These are phyloP conservation scores for Bedellia somnulentella DNA, from an alignment of 2,888 invertebrate species.

Conservation along the genomic window DNA sequence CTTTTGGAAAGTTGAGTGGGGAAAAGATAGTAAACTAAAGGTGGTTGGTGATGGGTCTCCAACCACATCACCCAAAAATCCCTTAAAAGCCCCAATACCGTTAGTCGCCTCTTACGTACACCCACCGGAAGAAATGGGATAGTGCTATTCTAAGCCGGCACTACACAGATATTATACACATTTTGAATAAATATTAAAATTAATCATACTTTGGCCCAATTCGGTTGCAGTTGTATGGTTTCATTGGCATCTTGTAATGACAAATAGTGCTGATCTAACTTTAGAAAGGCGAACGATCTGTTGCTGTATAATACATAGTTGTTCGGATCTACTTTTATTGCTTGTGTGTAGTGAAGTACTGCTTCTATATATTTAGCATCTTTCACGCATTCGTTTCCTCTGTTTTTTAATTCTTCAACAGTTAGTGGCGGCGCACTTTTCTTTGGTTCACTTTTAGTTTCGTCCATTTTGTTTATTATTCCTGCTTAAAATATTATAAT, in stretches of 20 bases:
- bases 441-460: conserved; percentile 21
- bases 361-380: conserved; percentile 75
- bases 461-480: conserved; percentile 31
- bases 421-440: conserved; percentile 21
- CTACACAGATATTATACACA: too few species aligned
- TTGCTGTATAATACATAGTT: conserved; percentile 78
- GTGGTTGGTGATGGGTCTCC: too few species aligned
- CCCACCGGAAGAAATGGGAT: too few species aligned
- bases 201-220: conserved; percentile 80
- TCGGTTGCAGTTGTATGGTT: conserved; percentile 71
- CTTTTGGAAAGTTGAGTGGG: too few species aligned
- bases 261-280: conserved; percentile 74
- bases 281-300: conserved; percentile 77
- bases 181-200: too few species aligned
- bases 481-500: too few species aligned
- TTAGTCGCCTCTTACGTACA: too few species aligned
- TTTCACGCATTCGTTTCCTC: conserved; percentile 77
- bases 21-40: too few species aligned
- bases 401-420: conserved; percentile 67
- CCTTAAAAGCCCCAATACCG: too few species aligned
- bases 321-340: conserved; percentile 71
- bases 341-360: conserved; percentile 76
- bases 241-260: conserved; percentile 78
- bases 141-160: too few species aligned
- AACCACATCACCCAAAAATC: too few species aligned